Conservation (phyloP, 1,140 invertebrate genomes). For the Tetragnatha versicolor region DNA sequence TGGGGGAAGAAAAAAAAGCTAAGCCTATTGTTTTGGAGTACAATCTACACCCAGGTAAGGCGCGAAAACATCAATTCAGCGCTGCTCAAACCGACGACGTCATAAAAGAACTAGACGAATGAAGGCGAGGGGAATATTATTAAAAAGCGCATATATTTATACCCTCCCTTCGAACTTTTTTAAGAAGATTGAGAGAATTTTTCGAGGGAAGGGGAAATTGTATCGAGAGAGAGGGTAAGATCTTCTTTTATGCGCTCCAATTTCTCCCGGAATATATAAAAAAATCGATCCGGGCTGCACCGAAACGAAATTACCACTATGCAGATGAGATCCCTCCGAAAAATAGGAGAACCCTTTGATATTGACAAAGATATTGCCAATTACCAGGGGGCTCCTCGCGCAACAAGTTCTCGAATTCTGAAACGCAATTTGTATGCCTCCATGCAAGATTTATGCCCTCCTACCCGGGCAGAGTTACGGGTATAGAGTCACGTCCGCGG, state of each 20-base stretch:
- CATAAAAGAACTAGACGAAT: slow-evolving; percentile 35
- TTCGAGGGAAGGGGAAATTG: neutral
- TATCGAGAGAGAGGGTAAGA: slow-evolving; percentile 13
- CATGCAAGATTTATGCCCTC: slow-evolving; percentile 55
- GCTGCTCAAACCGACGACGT: slow-evolving; percentile 48
- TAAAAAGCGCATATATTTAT: neutral
- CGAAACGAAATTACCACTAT: slow-evolving; percentile 55
- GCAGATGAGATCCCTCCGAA: slow-evolving; percentile 42
- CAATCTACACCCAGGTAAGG: slow-evolving; percentile 18
- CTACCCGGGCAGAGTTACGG: neutral
- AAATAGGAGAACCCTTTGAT: slow-evolving; percentile 29
- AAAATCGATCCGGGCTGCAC: slow-evolving; percentile 40
- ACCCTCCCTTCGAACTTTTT: slow-evolving; percentile 16
- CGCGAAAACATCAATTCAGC: slow-evolving; percentile 39
- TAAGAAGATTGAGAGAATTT: slow-evolving; percentile 47
- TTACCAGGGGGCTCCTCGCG: slow-evolving; percentile 35
- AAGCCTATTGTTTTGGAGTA: slow-evolving; percentile 49
- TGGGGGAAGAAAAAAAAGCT: too few species aligned
- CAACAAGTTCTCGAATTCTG: slow-evolving; percentile 55
- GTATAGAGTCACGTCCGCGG: slow-evolving; percentile 48
- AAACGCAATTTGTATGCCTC: slow-evolving; percentile 54
- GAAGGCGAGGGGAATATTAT: neutral
- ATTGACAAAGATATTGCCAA: slow-evolving; percentile 55
- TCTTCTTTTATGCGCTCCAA: slow-evolving; percentile 36
- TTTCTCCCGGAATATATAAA: slow-evolving; percentile 21